Conservation (phyloP, 2,888 invertebrate species). For the Scelioninae gen. 2 region DNA sequence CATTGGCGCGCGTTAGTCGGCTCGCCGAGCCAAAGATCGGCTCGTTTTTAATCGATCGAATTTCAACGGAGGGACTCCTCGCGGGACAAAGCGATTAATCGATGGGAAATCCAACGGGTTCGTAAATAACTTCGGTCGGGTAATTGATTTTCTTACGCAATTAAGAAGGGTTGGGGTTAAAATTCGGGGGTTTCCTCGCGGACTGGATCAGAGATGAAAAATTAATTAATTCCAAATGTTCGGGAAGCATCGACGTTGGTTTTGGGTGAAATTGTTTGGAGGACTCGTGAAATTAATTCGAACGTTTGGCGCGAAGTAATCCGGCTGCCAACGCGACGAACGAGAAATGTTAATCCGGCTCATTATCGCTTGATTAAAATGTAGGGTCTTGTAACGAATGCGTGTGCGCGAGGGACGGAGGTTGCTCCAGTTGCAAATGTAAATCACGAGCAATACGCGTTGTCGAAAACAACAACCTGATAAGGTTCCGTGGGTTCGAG, state of each 20-base stretch:
- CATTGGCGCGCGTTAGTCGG: not conserved
- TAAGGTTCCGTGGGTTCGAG: too few relatives aligned
- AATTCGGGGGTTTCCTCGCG: too few relatives aligned
- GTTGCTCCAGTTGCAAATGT: constrained; percentile 5
- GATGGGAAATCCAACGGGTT: constrained; percentile 70
- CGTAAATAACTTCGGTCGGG: constrained; percentile 72
- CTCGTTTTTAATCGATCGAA: constrained; percentile 7
- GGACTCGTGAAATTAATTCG: constrained; percentile 30
- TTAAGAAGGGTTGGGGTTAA: too few relatives aligned
- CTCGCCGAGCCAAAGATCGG: not conserved
- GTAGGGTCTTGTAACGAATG: constrained; percentile 73
- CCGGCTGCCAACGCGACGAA: constrained; percentile 7
- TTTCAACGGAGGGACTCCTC: constrained; percentile 6
- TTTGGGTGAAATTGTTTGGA: too few relatives aligned
- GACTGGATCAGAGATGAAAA: too few relatives aligned
- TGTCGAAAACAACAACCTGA: constrained; percentile 27
- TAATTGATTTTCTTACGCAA: too few relatives aligned
- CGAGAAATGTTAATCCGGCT: constrained; percentile 31
- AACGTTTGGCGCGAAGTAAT: constrained; percentile 20
- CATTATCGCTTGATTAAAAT: constrained; percentile 62
- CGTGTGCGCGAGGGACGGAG: constrained; percentile 61
- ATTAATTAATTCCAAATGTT: too few relatives aligned
- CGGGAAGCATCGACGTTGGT: too few relatives aligned
- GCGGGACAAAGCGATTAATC: constrained; percentile 60
- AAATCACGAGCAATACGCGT: constrained; percentile 32